Percentiles rank a stretch among this genome's conserved stretches.
These are phyloP conservation scores for Phrynosoma platyrhinos DNA, from an alignment of 2,113 vertebrate genomes.

Conservation along the genomic window DNA sequence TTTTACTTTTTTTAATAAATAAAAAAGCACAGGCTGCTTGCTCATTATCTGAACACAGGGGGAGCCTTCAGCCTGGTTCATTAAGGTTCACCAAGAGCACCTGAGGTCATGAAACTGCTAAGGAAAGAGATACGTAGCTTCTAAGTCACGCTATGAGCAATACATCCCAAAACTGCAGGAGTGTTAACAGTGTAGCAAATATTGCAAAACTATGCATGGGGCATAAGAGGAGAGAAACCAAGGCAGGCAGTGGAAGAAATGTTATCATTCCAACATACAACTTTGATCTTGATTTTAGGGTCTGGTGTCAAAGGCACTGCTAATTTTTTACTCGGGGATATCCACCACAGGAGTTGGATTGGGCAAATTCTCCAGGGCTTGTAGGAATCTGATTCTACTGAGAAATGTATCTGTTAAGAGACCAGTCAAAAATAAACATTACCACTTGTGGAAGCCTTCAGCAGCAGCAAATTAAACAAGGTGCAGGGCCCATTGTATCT, in stretches of 20 bases:
- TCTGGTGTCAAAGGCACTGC: not conserved
- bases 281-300: not conserved
- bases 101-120: not conserved
- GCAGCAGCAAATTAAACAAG: too few relatives aligned
- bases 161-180: accelerated
- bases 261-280: too few relatives aligned
- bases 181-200: accelerated
- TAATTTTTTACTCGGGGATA: not conserved
- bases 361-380: not conserved
- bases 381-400: too few relatives aligned
- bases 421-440: too few relatives aligned
- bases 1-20: too few relatives aligned
- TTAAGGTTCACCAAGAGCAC: not conserved
- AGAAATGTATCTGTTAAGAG: too few relatives aligned
- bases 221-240: not conserved
- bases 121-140: not conserved
- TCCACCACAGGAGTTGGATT: too few relatives aligned
- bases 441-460: too few relatives aligned
- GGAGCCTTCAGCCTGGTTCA: not conserved
- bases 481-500: too few relatives aligned
- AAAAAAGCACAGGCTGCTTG: too few relatives aligned
- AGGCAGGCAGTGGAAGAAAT: not conserved
- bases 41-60: not conserved
- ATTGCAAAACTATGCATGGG: not conserved
- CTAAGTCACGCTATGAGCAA: not conserved